Base-by-base conservation (phyloP, 1,140 invertebrate species). In the Telenomus remus region DNA sequence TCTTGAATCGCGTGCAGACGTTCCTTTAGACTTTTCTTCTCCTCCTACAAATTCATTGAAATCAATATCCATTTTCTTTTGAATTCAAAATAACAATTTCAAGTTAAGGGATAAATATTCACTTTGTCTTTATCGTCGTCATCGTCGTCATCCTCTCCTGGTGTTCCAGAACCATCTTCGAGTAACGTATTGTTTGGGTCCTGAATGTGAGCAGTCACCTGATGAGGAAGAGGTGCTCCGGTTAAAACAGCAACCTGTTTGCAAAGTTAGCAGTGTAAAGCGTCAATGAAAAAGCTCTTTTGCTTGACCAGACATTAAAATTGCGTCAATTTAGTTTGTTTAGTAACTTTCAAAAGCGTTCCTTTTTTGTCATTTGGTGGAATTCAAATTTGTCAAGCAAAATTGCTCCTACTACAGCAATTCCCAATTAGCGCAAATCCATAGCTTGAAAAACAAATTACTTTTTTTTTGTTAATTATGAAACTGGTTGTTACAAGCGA, bases 1-100 rank as follows among this genome's bases (percentile, higher is more conserved):
- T 99, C 97, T 87, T 98, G 97, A 68, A 98, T 96, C 1, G 96
- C 94, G 87, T 97, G 96, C 5, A 98, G 85, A 59, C 95, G 91
- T 87, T 98, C 97, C 84, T 97, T 97, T 68, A 98, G 90, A 80
- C 94, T 95, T 88, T 98, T 98, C 84, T 98, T 98, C 83, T 98
- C 97, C 86, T 98, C 97, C 93, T 96, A 81, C 9, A 39, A 3
- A 39, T 9, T 11, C 9, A 39, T 39, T 39, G 5, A 10, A 6
- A 35, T 35, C 5, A 35, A 35, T 35, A 35, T 35, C 34, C 10
- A 35, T 35, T 5, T 35, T 6, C 5, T 35, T 35, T 35, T 10
- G 5, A 35, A 35, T 35, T 6, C 10, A 34, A 37, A 37, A 9
- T 39, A 11, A 11, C 37, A 39, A 39, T 9, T 39, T n/a, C n/a